These are phyloP conservation scores for Helarctos malayanus DNA, from an alignment of 2,797 vertebrate genomes.

Conservation along the genomic window DNA sequence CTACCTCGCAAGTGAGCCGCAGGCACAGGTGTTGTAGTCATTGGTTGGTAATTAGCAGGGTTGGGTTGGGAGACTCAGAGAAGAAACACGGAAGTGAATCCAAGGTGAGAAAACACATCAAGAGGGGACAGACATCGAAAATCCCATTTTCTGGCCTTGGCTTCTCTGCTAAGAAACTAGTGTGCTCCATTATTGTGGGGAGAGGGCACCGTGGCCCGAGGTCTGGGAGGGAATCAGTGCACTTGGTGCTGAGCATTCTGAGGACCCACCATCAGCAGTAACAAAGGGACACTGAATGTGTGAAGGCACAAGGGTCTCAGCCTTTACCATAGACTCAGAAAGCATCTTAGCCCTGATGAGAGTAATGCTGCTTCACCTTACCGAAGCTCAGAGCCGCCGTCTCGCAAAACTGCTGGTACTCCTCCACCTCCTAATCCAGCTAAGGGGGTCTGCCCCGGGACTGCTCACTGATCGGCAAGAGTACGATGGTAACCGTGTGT, in stretches of 20 bases:
- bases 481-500: background rate
- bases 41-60: background rate
- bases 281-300: background rate
- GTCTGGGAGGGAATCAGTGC: background rate
- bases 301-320: background rate
- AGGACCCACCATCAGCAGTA: background rate
- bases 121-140: background rate
- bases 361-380: background rate
- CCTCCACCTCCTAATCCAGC: background rate
- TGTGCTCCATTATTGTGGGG: background rate
- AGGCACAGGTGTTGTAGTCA: background rate
- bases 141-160: background rate
- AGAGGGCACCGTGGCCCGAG: background rate
- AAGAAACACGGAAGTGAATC: background rate
- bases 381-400: background rate
- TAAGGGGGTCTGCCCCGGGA: background rate
- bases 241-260: background rate
- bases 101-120: background rate
- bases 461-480: background rate
- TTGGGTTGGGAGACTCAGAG: background rate
- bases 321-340: background rate
- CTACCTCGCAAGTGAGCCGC: background rate
- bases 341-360: background rate
- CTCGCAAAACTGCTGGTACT: background rate
- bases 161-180: background rate